These are phyloP conservation scores for Macrotrachela quadricornifera DNA, from an alignment of 1,140 invertebrate species.

Conservation along the genomic window DNA sequence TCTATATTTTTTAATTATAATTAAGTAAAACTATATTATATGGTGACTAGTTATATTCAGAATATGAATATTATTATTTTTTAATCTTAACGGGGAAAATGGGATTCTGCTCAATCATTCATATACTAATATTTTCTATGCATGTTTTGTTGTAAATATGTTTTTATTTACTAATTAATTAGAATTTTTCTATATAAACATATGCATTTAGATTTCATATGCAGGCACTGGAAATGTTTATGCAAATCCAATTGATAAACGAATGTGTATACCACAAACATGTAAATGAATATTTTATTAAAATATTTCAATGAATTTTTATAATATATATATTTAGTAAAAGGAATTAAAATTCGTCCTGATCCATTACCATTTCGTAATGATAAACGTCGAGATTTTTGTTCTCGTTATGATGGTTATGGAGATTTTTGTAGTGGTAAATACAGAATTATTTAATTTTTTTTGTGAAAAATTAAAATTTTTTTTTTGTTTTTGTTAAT, in stretches of 20 bases:
- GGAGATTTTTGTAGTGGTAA: constrained; percentile 27
- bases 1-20: too few relatives aligned
- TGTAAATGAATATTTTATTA: constrained; percentile 12
- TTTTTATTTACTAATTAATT: too few relatives aligned
- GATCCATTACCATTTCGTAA: constrained; percentile 28
- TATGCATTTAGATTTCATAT: constrained; percentile 6
- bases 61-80: too few relatives aligned
- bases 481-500: too few relatives aligned
- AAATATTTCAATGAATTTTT: background rate
- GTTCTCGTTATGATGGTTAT: constrained; percentile 29
- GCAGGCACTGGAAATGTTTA: constrained; percentile 10
- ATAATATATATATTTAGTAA: constrained; percentile 14
- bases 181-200: background rate
- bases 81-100: too few relatives aligned
- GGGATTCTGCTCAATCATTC: too few relatives aligned
- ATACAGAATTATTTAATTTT: too few relatives aligned
- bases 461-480: too few relatives aligned
- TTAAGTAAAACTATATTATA: too few relatives aligned
- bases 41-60: too few relatives aligned
- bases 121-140: too few relatives aligned
- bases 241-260: constrained; percentile 12
- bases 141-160: too few relatives aligned
- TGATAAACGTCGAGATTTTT: constrained; percentile 27
- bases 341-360: constrained; percentile 21
- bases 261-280: constrained; percentile 14